phyloP scores from a whole-genome alignment of 2,888 invertebrate genomes.

The Ryuthela nishihirai region DNA sequence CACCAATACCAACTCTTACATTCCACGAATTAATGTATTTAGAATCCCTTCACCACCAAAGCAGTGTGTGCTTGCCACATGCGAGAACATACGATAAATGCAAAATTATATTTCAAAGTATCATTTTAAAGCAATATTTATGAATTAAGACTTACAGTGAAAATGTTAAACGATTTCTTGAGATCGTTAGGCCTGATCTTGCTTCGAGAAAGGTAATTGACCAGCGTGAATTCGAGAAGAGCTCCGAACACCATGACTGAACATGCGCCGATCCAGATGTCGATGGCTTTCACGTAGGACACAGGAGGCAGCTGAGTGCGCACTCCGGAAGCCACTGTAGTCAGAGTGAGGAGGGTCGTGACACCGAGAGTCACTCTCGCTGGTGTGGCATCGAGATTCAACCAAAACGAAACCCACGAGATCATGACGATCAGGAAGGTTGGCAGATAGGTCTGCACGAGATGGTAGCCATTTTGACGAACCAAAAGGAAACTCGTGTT shows the following conservation, averaged over 20 bases:
- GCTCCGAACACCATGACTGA: constrained; percentile 54
- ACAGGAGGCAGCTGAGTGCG: constrained; percentile 42
- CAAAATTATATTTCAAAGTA: too few relatives aligned
- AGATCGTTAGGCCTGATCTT: constrained; percentile 12
- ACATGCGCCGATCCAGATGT: constrained; percentile 46
- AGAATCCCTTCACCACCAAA: too few relatives aligned
- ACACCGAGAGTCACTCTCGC: constrained; percentile 43
- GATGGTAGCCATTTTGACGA: constrained; percentile 41
- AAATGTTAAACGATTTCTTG: constrained; percentile 2
- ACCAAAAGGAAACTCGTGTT: constrained; percentile 39
- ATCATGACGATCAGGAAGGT: constrained; percentile 42
- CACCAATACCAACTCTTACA: too few relatives aligned
- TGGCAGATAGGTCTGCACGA: constrained; percentile 42
- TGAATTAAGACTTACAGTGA: constrained; percentile 12
- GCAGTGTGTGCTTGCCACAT: too few relatives aligned
- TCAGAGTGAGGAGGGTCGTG: constrained; percentile 41
- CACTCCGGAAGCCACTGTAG: constrained; percentile 40
- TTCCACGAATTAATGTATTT: too few relatives aligned
- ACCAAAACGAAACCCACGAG: constrained; percentile 43
- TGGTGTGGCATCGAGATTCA: constrained; percentile 41
- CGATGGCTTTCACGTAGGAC: constrained; percentile 45
- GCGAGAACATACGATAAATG: too few relatives aligned
- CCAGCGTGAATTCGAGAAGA: constrained; percentile 53
- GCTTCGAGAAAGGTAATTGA: constrained; percentile 53
- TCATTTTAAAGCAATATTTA: background rate